Evolutionary conservation across 1,140 invertebrate species (phyloP).

Genomic region (Bombus superbus): DNA sequence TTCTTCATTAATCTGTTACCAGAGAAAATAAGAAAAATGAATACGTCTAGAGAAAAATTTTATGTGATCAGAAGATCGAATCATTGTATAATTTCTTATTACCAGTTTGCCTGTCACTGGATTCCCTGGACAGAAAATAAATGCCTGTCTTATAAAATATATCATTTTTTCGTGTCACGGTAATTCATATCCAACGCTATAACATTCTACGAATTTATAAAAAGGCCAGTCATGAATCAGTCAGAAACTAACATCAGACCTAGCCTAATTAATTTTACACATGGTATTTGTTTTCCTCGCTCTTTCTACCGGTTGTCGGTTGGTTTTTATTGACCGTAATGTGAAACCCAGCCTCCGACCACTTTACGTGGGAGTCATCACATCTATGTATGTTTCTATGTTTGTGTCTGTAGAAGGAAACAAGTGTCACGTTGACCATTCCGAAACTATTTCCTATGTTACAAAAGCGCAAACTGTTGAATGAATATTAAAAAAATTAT

Average conservation of each 20-base stretch:
- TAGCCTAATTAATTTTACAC: constrained; percentile 71
- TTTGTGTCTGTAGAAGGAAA: constrained; percentile 23
- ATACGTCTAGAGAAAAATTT: not conserved
- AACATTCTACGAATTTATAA: constrained; percentile 17
- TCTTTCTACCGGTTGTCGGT: constrained; percentile 17
- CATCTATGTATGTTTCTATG: not conserved
- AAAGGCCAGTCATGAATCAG: not conserved
- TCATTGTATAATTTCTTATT: constrained; percentile 35
- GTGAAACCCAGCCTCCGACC: constrained; percentile 68
- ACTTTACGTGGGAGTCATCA: constrained; percentile 57
- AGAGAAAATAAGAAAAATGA: not conserved
- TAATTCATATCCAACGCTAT: not conserved
- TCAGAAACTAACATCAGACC: not conserved
- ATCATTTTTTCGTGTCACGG: constrained; percentile 12
- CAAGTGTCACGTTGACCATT: constrained; percentile 1
- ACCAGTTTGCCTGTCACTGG: constrained; percentile 32
- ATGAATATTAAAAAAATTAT: not conserved
- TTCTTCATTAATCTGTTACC: not conserved
- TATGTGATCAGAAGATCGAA: constrained; percentile 14
- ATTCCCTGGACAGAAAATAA: constrained; percentile 29
- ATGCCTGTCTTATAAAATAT: constrained; percentile 37
- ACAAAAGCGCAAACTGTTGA: not conserved
- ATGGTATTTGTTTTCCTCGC: constrained; percentile 63
- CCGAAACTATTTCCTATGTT: not conserved
- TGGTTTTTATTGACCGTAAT: constrained; percentile 74